Evolutionary conservation across 2,113 vertebrate species (phyloP), one percentile per base, ranked within the genome.

Genomic region (Crotophaga sulcirostris): DNA sequence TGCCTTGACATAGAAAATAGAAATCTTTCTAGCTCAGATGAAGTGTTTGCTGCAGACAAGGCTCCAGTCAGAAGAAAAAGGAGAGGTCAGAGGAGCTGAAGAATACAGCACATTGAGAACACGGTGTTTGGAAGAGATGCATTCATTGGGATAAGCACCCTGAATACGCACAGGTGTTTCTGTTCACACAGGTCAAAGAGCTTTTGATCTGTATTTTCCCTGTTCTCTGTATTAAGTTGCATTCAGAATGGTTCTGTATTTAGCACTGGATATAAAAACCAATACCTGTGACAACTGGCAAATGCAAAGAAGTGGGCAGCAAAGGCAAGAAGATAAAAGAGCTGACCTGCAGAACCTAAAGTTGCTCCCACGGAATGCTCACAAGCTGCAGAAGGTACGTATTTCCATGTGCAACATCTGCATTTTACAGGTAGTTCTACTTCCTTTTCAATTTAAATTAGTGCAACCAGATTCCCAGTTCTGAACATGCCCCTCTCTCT

Each of bases 81-180:
- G 42, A 70, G 66, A 58, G 69, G 66, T 58, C 34, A 47, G 85
- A 75, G 66, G 70, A 67, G 62, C 85, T 82, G 69, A 31, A 76
- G 58, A 19, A 4, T 5, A 3, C 28, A 23, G 63, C 24, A 1
- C 8, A 0, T 3, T 5, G 10, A 63, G 80, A 72, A 6, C 3
- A 3, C 0, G 3, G 51, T 11, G 18, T 28, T 67, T n/a, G 33
- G 38, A 52, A 36, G 56, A 63, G 60, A 13, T 31, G 42, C 5
- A 0, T 31, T 25, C 29, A 9, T 6, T 38, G 60, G 18, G 34
- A 34, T 4, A 40, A 51, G 29, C 31, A 40, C 23, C 29, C 25
- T 58, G 38, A 15, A 6, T 7, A 40, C 13, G 4, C 31, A 60
- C 6, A 58, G 47, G 5, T 38, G 28, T 33, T 87, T 33, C 45